phyloP scores from a whole-genome alignment of 1,140 invertebrate species.

The Episyrphus balteatus region DNA sequence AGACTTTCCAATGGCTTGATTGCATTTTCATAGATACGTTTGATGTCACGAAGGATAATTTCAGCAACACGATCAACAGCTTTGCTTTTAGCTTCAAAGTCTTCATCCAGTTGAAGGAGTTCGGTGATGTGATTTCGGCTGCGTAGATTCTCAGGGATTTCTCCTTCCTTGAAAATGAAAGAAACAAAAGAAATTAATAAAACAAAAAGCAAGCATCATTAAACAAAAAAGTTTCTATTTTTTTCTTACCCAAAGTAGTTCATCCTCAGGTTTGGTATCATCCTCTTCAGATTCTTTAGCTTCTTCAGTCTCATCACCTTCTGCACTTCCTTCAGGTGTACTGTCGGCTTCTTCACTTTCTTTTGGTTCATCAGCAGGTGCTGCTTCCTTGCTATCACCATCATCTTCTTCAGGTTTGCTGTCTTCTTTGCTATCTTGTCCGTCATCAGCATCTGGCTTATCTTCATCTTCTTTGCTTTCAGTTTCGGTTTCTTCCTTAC shows the following conservation, averaged over 20 bases:
- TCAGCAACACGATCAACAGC: conserved; percentile 63
- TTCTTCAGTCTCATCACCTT: conserved; percentile 17
- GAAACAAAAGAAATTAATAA: not conserved
- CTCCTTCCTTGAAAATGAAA: conserved; percentile 43
- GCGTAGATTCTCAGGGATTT: conserved; percentile 64
- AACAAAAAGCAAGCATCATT: conserved; percentile 1
- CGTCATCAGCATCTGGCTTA: conserved; percentile 37
- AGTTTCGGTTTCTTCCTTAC: conserved; percentile 19
- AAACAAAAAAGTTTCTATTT: conserved; percentile 5
- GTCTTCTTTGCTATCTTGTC: conserved; percentile 22
- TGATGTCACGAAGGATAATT: conserved; percentile 71
- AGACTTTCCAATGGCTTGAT: conserved; percentile 81
- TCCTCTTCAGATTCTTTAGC: conserved; percentile 18
- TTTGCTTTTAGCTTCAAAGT: conserved; percentile 57
- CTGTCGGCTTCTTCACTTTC: conserved; percentile 26
- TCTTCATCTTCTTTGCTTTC: conserved; percentile 11
- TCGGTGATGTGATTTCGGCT: conserved; percentile 69
- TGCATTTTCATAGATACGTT: conserved; percentile 74
- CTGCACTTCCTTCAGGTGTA: conserved; percentile 8
- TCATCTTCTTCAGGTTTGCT: conserved; percentile 14
- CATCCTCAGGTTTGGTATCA: conserved; percentile 45
- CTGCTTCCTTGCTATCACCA: conserved; percentile 16
- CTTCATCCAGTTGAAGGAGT: conserved; percentile 66
- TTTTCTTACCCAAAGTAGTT: conserved; percentile 43
- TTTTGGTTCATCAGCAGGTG: conserved; percentile 27